phyloP scores from a whole-genome alignment of 2,113 vertebrate species.

The Etia nguti region DNA sequence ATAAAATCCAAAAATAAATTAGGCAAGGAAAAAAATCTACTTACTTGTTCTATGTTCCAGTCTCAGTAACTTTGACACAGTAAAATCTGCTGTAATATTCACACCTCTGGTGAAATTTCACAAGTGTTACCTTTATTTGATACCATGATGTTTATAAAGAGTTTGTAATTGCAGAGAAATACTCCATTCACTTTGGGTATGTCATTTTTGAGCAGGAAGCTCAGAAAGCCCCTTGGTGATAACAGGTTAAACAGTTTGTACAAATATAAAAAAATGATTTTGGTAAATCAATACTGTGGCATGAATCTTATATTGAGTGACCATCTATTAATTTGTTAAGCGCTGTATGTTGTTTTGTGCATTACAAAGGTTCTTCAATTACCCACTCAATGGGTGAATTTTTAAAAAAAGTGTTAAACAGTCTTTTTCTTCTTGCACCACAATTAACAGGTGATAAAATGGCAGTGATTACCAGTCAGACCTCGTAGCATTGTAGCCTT shows the following conservation, averaged over 20 bases:
- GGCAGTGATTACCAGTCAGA: neutral
- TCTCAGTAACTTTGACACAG: neutral
- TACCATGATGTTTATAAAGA: neutral
- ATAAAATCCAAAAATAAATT: neutral
- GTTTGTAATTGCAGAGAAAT: neutral
- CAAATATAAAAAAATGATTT: neutral
- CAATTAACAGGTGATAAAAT: neutral
- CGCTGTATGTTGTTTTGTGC: neutral
- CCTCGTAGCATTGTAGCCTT: neutral
- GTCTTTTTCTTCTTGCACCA: neutral
- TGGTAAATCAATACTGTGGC: neutral
- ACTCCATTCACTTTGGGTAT: neutral
- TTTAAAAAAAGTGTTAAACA: neutral
- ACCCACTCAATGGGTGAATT: neutral
- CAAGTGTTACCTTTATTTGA: too few relatives aligned
- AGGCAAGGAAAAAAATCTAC: neutral
- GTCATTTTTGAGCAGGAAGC: neutral
- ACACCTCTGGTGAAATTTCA: too few relatives aligned
- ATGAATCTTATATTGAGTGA: neutral
- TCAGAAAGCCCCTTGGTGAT: neutral
- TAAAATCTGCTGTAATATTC: neutral
- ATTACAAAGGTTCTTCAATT: neutral
- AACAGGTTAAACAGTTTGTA: neutral
- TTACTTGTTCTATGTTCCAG: neutral
- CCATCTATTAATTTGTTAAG: neutral